Percentiles rank a stretch among this genome's conserved stretches.
Evolutionary conservation across 2,113 vertebrate genomes (phyloP).

Genomic region (Lutjanus erythropterus): DNA sequence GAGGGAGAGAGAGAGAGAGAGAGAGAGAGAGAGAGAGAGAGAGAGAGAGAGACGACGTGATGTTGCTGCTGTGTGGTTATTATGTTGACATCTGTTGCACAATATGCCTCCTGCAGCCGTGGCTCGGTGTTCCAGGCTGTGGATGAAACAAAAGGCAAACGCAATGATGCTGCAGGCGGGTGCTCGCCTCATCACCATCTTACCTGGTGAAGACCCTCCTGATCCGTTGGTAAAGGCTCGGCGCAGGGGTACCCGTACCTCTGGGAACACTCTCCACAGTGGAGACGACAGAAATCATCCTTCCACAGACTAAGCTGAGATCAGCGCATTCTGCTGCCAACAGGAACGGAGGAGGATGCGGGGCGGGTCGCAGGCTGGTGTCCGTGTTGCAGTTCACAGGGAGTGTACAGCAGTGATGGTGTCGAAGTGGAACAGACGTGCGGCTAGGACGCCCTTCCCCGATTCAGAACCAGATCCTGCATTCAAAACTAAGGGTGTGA

Average conservation of each 20-base stretch:
- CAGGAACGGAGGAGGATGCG: not conserved
- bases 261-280: constrained; percentile 62
- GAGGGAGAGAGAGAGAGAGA: no score
- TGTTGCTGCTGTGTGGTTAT: not conserved
- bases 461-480: not conserved
- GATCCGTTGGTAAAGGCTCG: constrained; percentile 56
- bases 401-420: not conserved
- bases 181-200: not conserved
- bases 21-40: no score
- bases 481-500: not conserved
- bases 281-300: constrained; percentile 69
- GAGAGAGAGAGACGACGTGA: no score
- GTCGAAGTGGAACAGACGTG: not conserved
- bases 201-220: constrained; percentile 65
- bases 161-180: not conserved
- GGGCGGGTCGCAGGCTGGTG: not conserved
- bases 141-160: not conserved
- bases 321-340: constrained; percentile 47
- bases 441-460: not conserved
- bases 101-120: not conserved
- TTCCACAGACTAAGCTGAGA: constrained; percentile 6
- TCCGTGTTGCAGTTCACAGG: not conserved
- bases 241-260: constrained; percentile 33
- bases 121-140: constrained; percentile 3
- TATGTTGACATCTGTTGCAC: constrained; percentile 47